Evolutionary conservation across 2,113 vertebrate species (phyloP), one percentile per base, ranked within the genome.

Genomic region (Sturnus vulgaris): DNA sequence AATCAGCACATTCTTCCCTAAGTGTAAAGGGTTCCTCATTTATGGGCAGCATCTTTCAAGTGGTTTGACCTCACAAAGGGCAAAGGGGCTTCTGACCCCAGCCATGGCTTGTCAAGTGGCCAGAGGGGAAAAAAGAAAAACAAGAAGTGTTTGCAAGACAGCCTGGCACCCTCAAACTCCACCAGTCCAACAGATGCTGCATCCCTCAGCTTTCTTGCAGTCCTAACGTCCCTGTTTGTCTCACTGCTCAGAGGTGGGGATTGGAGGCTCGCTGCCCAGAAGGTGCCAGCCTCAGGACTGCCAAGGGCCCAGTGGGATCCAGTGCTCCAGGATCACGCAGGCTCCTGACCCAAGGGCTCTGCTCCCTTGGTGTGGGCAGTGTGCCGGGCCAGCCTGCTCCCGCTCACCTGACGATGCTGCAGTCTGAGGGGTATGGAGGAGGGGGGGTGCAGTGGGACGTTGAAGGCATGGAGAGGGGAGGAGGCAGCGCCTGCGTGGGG

Each of bases 371-470:
- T 17, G 33, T 59, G 59, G 79, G 71, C 71, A 70, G 27, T 0
- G 7, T 63, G 77, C 1, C 0, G 1, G 72, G 69, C 70, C 75
- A 65, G 75, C 64, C 70, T 92, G 88, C 85, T 86, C 85, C 88
- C 0, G 95, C 98, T 98, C 99, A 99, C 99, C 99, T 99, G 98
- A 99, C 98, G 93, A 99, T 99, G 98, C 99, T 99, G 98, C 99
- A 99, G 98, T 99, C 99, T 97, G 99, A 99, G 87, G 99, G 99
- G 98, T 99, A 99, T 60, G 99, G 99, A 96, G 99, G 99, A 95
- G 99, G 99, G 71, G 99, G 99, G 4, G 99, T 99, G 97, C 99
- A 99, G 98, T 99, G 99, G 94, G 99, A 99, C 37, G 99, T 99
- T 86, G 99, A 99, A 92, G 99, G 98, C 99, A 99, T 98, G 97